These are phyloP conservation scores for Karalla daura DNA, from an alignment of 2,797 vertebrate species.

Conservation along the genomic window DNA sequence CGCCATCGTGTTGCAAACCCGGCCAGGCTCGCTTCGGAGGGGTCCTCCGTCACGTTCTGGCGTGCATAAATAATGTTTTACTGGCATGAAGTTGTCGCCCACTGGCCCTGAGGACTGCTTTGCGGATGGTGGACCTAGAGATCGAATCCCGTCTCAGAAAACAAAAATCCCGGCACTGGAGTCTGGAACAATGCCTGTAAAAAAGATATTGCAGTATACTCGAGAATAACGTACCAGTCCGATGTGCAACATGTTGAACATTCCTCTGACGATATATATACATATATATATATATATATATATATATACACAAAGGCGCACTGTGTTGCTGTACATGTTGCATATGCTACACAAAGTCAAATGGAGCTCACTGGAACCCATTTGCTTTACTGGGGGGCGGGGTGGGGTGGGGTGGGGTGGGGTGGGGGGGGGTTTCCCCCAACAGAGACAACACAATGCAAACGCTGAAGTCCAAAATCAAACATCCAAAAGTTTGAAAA, in stretches of 20 bases:
- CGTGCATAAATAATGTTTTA: slow-evolving; percentile 22
- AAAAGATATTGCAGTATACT: slow-evolving; percentile 63
- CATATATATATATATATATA: too few species aligned
- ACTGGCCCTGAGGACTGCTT: slow-evolving; percentile 24
- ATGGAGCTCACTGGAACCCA: slow-evolving; percentile 27
- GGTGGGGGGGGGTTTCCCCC: slow-evolving; percentile 4
- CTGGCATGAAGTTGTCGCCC: slow-evolving; percentile 1
- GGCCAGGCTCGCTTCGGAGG: slow-evolving; percentile 4
- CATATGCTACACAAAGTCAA: slow-evolving; percentile 67
- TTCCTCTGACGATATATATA: slow-evolving; percentile 48
- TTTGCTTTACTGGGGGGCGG: not conserved
- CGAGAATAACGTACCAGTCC: slow-evolving; percentile 44
- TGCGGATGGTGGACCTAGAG: slow-evolving; percentile 14
- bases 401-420: not conserved
- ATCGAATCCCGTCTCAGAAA: too few species aligned
- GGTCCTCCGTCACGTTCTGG: slow-evolving; percentile 15
- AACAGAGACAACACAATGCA: slow-evolving; percentile 30
- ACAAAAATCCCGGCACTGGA: slow-evolving; percentile 13
- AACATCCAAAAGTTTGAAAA: slow-evolving; percentile 61
- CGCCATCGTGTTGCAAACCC: not conserved
- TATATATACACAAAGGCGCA: slow-evolving; percentile 61
- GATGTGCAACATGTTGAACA: slow-evolving; percentile 56
- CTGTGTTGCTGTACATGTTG: slow-evolving; percentile 59
- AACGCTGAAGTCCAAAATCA: slow-evolving; percentile 57
- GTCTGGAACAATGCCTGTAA: slow-evolving; percentile 22